phyloP scores from a whole-genome alignment of 1,140 invertebrate species.

The Drosophila insularis region DNA sequence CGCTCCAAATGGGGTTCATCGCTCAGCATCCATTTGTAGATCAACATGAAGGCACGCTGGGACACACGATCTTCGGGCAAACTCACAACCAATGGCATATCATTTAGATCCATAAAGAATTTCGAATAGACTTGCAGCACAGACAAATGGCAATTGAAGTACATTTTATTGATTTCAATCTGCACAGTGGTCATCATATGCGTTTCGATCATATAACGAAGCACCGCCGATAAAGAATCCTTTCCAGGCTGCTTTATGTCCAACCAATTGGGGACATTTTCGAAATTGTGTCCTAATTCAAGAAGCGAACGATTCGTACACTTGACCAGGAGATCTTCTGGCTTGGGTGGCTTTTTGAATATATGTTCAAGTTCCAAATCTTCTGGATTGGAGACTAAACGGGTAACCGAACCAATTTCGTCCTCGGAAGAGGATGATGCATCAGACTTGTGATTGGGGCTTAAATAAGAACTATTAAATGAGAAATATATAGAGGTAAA shows the following conservation, averaged over 20 bases:
- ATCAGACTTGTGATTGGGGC: constrained; percentile 12
- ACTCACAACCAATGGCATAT: constrained; percentile 32
- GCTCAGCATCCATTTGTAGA: constrained; percentile 91
- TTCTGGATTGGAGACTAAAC: constrained; percentile 44
- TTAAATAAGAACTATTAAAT: not conserved
- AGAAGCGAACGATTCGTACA: constrained; percentile 44
- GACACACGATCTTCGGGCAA: constrained; percentile 81
- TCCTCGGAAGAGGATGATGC: not conserved
- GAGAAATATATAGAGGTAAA: too few relatives aligned
- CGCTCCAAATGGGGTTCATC: constrained; percentile 86
- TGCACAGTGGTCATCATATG: constrained; percentile 65
- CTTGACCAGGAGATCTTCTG: not conserved
- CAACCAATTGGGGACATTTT: constrained; percentile 51
- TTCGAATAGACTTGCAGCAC: constrained; percentile 72
- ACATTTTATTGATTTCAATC: constrained; percentile 63
- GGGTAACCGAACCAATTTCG: constrained; percentile 29
- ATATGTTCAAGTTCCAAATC: constrained; percentile 40
- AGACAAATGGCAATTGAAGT: constrained; percentile 70
- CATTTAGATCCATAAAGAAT: constrained; percentile 55
- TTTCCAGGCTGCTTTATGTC: constrained; percentile 54
- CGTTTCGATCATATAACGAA: constrained; percentile 65
- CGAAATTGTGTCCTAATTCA: constrained; percentile 53
- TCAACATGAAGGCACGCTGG: constrained; percentile 86
- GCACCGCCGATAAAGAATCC: constrained; percentile 27
- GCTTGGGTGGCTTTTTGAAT: constrained; percentile 9